phyloP scores from a whole-genome alignment of 2,113 vertebrate species.

The Taurulus bubalis region DNA sequence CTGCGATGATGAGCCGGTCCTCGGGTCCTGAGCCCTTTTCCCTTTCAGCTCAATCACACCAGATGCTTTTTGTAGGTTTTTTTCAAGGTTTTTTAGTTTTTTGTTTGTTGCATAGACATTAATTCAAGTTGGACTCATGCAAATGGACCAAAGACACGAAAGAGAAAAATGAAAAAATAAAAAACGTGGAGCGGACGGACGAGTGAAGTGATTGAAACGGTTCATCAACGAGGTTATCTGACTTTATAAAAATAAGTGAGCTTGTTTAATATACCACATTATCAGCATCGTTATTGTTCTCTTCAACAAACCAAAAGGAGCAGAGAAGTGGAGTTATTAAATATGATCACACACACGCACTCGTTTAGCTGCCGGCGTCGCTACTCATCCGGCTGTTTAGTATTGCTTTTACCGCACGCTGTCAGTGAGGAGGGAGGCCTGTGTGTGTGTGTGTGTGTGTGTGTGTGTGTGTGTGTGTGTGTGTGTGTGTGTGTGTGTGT shows the following conservation, averaged over 20 bases:
- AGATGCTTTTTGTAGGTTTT: conserved; percentile 18
- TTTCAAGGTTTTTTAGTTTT: neutral
- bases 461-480: conserved; percentile 2
- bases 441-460: neutral
- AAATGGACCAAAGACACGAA: conserved; percentile 58
- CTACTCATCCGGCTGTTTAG: conserved; percentile 60
- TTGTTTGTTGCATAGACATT: conserved; percentile 79
- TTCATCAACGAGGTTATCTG: conserved; percentile 59
- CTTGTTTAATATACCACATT: conserved; percentile 68
- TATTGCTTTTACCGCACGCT: conserved; percentile 76
- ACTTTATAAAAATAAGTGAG: conserved; percentile 84
- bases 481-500: conserved; percentile 47
- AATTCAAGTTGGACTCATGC: conserved; percentile 81
- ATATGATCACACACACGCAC: conserved; percentile 36
- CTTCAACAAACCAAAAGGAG: conserved; percentile 55
- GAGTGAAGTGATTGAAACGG: conserved; percentile 26
- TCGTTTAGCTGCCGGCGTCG: conserved; percentile 30
- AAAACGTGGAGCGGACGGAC: conserved; percentile 11
- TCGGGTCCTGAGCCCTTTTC: too few relatives aligned
- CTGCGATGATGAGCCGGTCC: neutral
- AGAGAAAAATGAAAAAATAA: neutral
- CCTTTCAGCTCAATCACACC: conserved; percentile 4
- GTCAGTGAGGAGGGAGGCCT: conserved; percentile 50
- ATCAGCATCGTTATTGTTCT: conserved; percentile 32
- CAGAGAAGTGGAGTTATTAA: conserved; percentile 41